Conservation (phyloP, 53 echinoderm and acorn worm species). For the Paelopatides confundens region DNA sequence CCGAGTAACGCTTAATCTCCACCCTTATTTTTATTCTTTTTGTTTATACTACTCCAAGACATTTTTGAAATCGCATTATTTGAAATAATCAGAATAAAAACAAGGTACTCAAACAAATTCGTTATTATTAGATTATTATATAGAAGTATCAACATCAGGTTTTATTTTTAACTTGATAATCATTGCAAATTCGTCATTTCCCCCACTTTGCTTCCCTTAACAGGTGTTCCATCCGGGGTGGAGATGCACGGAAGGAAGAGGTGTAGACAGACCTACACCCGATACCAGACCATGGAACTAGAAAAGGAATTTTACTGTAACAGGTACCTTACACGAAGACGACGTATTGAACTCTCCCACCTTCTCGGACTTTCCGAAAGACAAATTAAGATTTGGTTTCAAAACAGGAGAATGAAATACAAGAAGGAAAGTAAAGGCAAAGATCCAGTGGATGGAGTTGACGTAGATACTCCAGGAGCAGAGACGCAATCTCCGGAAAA, state of each 20-base stretch:
- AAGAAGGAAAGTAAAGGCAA: constrained; percentile 75
- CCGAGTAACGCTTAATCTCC: too few relatives aligned
- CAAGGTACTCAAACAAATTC: too few relatives aligned
- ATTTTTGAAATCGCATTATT: too few relatives aligned
- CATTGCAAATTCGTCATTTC: background rate
- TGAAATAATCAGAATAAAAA: too few relatives aligned
- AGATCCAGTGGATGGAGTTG: constrained; percentile 50
- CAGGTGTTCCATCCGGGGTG: constrained; percentile 48
- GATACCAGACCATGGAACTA: constrained; percentile 95
- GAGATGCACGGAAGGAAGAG: constrained; percentile 72
- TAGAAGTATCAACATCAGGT: too few relatives aligned
- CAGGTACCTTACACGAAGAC: constrained; percentile 89
- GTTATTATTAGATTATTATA: too few relatives aligned
- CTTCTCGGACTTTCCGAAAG: constrained; percentile 91
- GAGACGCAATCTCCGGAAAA: constrained; percentile 37
- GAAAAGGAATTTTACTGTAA: constrained; percentile 99
- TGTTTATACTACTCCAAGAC: too few relatives aligned
- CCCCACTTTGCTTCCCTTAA: background rate
- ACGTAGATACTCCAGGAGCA: constrained; percentile 8
- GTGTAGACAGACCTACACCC: constrained; percentile 98
- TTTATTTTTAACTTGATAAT: too few relatives aligned
- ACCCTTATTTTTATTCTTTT: too few relatives aligned
- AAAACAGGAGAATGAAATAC: constrained; percentile 83
- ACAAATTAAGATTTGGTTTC: constrained; percentile 99
- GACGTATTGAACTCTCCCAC: constrained; percentile 96